These are phyloP conservation scores for Cinclus cinclus DNA, from an alignment of 2,113 vertebrate species.

Conservation along the genomic window DNA sequence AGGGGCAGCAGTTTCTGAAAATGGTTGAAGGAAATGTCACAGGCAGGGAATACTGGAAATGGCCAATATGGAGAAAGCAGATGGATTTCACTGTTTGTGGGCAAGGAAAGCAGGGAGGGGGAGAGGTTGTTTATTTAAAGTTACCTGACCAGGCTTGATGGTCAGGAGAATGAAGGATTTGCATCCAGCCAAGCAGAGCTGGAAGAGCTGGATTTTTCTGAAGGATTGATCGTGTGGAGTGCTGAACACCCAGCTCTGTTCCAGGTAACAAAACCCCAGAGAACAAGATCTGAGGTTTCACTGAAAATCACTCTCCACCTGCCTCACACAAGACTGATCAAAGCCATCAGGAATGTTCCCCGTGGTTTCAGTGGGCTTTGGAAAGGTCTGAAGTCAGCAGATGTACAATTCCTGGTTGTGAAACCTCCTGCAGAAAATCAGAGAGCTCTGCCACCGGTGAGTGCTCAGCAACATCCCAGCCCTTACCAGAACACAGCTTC, in stretches of 20 bases:
- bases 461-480: not conserved
- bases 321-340: not conserved
- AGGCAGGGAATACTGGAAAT: not conserved
- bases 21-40: not conserved
- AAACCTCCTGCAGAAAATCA: not conserved
- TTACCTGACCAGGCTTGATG: not conserved
- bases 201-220: not conserved
- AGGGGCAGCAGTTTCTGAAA: not conserved
- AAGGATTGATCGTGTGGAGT: not conserved
- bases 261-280: not conserved
- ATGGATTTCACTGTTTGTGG: not conserved
- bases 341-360: not conserved
- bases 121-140: not conserved
- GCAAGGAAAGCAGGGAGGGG: not conserved
- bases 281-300: not conserved
- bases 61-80: not conserved
- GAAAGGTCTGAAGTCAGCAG: not conserved
- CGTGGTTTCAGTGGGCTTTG: not conserved
- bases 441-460: not conserved
- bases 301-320: not conserved
- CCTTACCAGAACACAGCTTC: not conserved
- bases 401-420: not conserved
- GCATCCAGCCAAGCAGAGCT: not conserved
- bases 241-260: not conserved
- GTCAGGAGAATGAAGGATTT: not conserved